These are phyloP conservation scores for Anas platyrhynchos DNA, from an alignment of 2,113 vertebrate species.

Conservation along the genomic window DNA sequence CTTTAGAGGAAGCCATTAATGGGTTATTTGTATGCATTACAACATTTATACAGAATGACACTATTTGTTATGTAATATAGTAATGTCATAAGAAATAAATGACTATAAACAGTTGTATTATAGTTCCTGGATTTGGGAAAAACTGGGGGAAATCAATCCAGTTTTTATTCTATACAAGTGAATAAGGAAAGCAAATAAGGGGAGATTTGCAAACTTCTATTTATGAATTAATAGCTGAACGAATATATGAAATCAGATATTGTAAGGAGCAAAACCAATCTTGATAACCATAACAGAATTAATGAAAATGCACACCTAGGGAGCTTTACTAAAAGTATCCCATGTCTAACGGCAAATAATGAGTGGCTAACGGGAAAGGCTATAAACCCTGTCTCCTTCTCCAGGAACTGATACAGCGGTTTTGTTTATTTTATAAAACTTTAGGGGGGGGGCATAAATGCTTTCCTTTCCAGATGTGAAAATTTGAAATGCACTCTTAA, in stretches of 20 bases:
- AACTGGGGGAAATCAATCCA: background rate
- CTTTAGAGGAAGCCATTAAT: slow-evolving; percentile 62
- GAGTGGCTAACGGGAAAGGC: background rate
- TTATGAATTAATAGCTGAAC: slow-evolving; percentile 14
- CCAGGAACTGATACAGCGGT: background rate
- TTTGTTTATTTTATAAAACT: background rate
- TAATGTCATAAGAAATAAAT: slow-evolving; percentile 60
- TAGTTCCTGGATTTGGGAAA: slow-evolving; percentile 36
- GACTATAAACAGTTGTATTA: slow-evolving; percentile 15
- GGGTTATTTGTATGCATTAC: slow-evolving; percentile 53
- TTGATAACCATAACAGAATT: background rate
- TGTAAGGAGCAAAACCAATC: background rate
- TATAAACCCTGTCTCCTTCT: background rate
- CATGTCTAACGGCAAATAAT: background rate
- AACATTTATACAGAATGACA: slow-evolving; percentile 63
- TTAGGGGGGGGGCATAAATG: background rate
- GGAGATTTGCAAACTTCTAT: background rate
- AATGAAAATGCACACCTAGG: background rate
- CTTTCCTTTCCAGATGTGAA: background rate
- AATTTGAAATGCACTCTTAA: background rate
- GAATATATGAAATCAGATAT: background rate
- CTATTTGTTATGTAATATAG: slow-evolving; percentile 52
- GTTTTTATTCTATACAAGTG: background rate
- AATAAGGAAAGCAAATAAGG: background rate
- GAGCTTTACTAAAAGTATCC: background rate